phyloP scores from a whole-genome alignment of 2,113 vertebrate genomes.

The Uropsilus gracilis region DNA sequence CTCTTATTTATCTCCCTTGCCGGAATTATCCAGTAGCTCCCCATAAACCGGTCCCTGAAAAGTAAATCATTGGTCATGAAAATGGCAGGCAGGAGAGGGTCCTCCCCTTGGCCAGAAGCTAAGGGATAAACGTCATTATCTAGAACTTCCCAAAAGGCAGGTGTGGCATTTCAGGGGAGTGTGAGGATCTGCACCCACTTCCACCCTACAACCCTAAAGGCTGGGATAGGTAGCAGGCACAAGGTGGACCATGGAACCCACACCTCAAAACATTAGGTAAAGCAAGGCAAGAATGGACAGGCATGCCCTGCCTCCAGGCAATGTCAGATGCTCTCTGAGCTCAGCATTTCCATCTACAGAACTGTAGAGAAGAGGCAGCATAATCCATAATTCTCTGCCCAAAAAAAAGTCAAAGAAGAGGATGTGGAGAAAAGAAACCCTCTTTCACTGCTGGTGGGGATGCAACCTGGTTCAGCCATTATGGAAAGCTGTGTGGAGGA shows the following conservation, averaged over 20 bases:
- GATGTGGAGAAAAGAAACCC: too few relatives aligned
- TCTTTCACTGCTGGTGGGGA: too few relatives aligned
- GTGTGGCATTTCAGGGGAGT: background rate
- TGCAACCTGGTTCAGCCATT: too few relatives aligned
- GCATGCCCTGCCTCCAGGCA: background rate
- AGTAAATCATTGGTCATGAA: background rate
- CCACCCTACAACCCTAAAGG: background rate
- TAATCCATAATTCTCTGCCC: background rate
- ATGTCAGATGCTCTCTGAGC: background rate
- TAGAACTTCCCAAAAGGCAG: background rate
- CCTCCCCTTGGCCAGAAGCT: background rate
- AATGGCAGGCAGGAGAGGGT: background rate
- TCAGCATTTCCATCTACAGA: background rate
- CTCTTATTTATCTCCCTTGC: background rate
- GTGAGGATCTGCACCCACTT: background rate
- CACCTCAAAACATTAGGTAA: background rate
- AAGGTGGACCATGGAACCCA: background rate
- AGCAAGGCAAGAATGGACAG: background rate
- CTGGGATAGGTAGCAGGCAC: background rate
- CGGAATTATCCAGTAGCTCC: background rate
- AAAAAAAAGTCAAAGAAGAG: background rate
- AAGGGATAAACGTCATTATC: background rate
- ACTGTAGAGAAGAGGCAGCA: background rate
- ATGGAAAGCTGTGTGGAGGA: too few relatives aligned
- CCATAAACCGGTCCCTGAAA: background rate